Percentiles rank a stretch among this genome's conserved stretches.
phyloP scores from a whole-genome alignment of 2,797 vertebrate genomes.

The Otolemur crassicaudatus region DNA sequence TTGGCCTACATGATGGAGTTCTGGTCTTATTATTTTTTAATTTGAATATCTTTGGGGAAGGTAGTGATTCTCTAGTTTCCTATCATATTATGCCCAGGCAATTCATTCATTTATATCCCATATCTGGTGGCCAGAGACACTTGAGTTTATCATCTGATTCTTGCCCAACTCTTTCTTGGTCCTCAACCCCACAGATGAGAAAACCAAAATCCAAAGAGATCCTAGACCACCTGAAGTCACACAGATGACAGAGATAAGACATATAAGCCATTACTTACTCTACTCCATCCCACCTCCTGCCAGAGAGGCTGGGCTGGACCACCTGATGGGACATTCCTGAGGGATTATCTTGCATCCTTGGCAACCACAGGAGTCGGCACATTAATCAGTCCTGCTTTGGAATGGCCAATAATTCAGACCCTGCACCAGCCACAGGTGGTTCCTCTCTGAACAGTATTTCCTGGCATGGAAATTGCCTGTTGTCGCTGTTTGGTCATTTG shows the following conservation, averaged over 20 bases:
- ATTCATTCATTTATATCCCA: neutral
- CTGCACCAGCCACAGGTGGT: neutral
- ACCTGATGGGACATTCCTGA: neutral
- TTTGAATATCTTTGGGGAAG: neutral
- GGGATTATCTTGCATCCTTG: neutral
- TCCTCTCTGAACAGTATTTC: slow-evolving; percentile 47
- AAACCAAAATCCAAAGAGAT: slow-evolving; percentile 1
- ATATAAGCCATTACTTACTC: neutral
- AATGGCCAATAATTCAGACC: neutral
- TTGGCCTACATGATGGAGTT: neutral
- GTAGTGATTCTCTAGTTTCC: neutral
- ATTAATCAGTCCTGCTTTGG: neutral
- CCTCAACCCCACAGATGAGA: neutral
- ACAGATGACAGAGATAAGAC: neutral
- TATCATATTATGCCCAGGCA: neutral
- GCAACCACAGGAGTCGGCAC: neutral
- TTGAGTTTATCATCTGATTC: neutral
- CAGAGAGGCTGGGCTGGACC: neutral
- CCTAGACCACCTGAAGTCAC: neutral
- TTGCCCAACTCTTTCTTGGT: neutral
- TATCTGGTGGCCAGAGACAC: neutral
- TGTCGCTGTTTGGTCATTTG: slow-evolving; percentile 13
- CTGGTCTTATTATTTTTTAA: neutral
- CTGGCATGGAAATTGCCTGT: neutral
- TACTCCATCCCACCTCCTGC: neutral